Evolutionary conservation across 2,888 invertebrate species (phyloP).

Genomic region (Tillus elongatus): DNA sequence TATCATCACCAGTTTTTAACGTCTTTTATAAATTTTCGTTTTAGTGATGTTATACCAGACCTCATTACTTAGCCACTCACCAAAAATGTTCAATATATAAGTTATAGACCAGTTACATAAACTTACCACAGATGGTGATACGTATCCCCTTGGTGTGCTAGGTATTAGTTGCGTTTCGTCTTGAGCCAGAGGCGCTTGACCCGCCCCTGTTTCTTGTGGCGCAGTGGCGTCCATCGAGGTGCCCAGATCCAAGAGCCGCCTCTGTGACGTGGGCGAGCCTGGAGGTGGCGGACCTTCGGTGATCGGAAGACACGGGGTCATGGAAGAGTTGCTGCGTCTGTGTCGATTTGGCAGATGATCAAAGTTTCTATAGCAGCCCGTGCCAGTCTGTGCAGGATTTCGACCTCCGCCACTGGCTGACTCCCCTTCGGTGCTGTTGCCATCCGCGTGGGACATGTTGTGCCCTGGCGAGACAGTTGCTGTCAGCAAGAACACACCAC

Average conservation of each 20-base stretch:
- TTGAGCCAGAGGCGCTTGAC: constrained; percentile 35
- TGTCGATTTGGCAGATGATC: constrained; percentile 54
- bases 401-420: constrained; percentile 43
- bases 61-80: no score
- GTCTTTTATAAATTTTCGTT: no score
- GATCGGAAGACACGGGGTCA: constrained; percentile 43
- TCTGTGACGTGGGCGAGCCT: constrained; percentile 33
- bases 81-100: no score
- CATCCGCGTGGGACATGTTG: constrained; percentile 83
- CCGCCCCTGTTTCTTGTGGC: constrained; percentile 26
- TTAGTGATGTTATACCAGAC: no score
- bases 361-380: constrained; percentile 70
- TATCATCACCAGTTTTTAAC: no score
- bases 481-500: no score
- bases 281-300: constrained; percentile 36
- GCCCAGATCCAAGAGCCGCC: constrained; percentile 30
- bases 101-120: no score
- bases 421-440: constrained; percentile 68
- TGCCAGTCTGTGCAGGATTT: constrained; percentile 63
- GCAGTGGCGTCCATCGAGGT: no score
- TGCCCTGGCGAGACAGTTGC: constrained; percentile 70
- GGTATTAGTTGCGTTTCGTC: constrained; percentile 39
- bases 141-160: constrained; percentile 36
- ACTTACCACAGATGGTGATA: constrained; percentile 28
- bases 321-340: constrained; percentile 46